Conservation (phyloP, 2,888 invertebrate genomes). For the Stenchaetothrips biformis region DNA sequence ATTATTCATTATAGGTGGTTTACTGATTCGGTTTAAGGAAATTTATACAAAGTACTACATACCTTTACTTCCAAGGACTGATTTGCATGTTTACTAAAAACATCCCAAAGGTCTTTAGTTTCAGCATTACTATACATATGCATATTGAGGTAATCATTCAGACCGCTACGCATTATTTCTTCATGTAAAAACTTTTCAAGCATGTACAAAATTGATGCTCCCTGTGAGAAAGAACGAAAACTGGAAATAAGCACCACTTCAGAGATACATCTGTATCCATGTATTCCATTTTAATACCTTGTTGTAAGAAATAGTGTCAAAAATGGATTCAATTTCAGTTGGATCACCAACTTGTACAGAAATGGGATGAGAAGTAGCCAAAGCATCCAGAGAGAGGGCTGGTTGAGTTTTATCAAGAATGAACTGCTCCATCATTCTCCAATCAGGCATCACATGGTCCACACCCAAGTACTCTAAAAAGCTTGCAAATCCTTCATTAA, state of each 20-base stretch:
- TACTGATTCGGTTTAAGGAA: no score
- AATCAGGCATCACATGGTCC: slow-evolving; percentile 56
- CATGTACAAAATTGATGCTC: slow-evolving; percentile 68
- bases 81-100: slow-evolving; percentile 60
- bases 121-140: slow-evolving; percentile 69
- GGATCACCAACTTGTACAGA: slow-evolving; percentile 64
- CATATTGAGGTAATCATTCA: slow-evolving; percentile 62
- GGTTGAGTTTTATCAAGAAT: slow-evolving; percentile 63
- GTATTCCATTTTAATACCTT: slow-evolving; percentile 50
- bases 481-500: slow-evolving; percentile 82
- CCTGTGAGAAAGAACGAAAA: slow-evolving; percentile 46
- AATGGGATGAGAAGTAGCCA: slow-evolving; percentile 67
- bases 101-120: slow-evolving; percentile 75
- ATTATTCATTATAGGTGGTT: background rate
- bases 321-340: slow-evolving; percentile 65
- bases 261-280: background rate
- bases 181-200: slow-evolving; percentile 62
- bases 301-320: slow-evolving; percentile 70
- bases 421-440: slow-evolving; percentile 68
- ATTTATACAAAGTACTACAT: slow-evolving; percentile 34
- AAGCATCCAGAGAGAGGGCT: slow-evolving; percentile 62
- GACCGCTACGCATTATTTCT: slow-evolving; percentile 58
- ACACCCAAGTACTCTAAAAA: slow-evolving; percentile 74
- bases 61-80: slow-evolving; percentile 59
- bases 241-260: background rate